A percentile compares a stretch with the other conserved stretches of the same genome.
Conservation (phyloP, 2,888 invertebrate species). For the Meganola albula region DNA sequence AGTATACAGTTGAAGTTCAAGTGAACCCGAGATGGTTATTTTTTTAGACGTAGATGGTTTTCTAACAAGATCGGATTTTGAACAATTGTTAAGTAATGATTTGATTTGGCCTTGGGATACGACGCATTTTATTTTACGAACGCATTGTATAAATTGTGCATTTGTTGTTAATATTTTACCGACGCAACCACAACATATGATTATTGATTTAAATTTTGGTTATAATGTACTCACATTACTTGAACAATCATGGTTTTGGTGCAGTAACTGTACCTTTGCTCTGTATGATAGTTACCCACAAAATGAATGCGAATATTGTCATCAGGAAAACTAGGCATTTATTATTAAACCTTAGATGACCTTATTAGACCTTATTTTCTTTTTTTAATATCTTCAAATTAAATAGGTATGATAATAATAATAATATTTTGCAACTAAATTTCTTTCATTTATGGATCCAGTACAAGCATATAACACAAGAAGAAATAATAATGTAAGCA, state of each 20-base stretch:
- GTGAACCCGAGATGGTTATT: constrained; percentile 9
- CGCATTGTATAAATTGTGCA: constrained; percentile 9
- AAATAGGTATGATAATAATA: too few relatives aligned
- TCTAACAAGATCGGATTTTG: constrained; percentile 9
- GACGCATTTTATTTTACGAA: constrained; percentile 11
- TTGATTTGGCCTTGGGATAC: constrained; percentile 11
- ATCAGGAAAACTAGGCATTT: constrained; percentile 10
- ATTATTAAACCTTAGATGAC: too few relatives aligned
- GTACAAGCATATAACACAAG: constrained; percentile 6
- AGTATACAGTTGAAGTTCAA: too few relatives aligned
- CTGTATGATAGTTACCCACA: constrained; percentile 7
- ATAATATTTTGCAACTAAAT: too few relatives aligned
- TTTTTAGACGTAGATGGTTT: constrained; percentile 10
- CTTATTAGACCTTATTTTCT: too few relatives aligned
- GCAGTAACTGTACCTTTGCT: constrained; percentile 9
- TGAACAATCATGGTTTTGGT: constrained; percentile 11
- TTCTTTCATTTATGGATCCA: background rate
- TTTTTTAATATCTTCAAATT: too few relatives aligned
- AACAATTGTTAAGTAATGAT: constrained; percentile 11
- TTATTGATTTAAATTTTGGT: constrained; percentile 8
- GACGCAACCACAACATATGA: constrained; percentile 8
- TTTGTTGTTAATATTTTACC: constrained; percentile 7
- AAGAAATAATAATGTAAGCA: constrained; percentile 5
- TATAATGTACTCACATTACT: constrained; percentile 8
- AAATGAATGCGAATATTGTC: constrained; percentile 9